Evolutionary conservation across 2,888 invertebrate genomes (phyloP), one percentile per base, ranked within the genome.

Genomic region (Neria commutata): DNA sequence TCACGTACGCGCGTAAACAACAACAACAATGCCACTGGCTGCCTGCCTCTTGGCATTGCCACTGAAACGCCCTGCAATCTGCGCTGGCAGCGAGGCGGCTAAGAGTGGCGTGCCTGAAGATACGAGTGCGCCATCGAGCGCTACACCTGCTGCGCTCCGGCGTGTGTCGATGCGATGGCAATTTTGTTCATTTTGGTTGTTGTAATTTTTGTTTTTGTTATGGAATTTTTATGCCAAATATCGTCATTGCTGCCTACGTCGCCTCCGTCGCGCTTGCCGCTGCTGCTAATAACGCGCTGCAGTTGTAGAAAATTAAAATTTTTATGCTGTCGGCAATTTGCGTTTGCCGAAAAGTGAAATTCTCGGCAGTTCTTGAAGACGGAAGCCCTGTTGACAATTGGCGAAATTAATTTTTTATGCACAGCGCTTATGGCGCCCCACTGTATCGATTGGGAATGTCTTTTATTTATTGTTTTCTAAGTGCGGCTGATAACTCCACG

Each of bases 1-100:
- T 70, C 73, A 73, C 73, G 73, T 73, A 64, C 67, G 62, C 57
- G 66, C 66, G 66, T 71, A 68, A 73, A 58, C 55, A 60, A 65
- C 70, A 66, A 62, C 56, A 61, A 60, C 60, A 33, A 2, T 40
- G 26, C 19, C 29, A n/a, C n/a, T n/a, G 5, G n/a, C 8, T 24
- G 25, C 23, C 23, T 24, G 49, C 40, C 49, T 48, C 25, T 40
- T 29, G 24, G 23, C 58, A 42, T 21, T 26, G 23, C 47, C 2
- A 19, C 16, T n/a, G 16, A n/a, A n/a, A n/a, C n/a, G n/a, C n/a
- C n/a, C n/a, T n/a, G n/a, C n/a, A n/a, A n/a, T n/a, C n/a, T n/a
- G n/a, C n/a, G n/a, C n/a, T n/a, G n/a, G n/a, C n/a, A n/a, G n/a
- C n/a, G n/a, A n/a, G n/a, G n/a, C n/a, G n/a, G n/a, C n/a, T n/a